Evolutionary conservation across 2,113 vertebrate genomes (phyloP).

Genomic region (Rousettus leschenaultii): DNA sequence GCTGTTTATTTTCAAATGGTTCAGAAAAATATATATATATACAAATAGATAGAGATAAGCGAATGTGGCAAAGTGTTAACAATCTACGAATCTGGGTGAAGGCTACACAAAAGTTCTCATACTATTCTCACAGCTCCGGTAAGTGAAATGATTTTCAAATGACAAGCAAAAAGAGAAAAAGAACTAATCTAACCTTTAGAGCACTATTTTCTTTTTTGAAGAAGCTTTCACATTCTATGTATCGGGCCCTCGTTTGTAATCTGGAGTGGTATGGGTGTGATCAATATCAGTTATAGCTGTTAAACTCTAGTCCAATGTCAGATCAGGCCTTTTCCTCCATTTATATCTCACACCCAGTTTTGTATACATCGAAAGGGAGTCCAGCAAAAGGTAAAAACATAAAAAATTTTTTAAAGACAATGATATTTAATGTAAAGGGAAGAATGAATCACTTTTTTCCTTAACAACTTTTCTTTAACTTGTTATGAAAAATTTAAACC

Average conservation of each 20-base stretch:
- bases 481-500: background rate
- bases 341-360: background rate
- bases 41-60: background rate
- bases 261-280: background rate
- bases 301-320: background rate
- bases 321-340: background rate
- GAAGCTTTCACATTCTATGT: background rate
- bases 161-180: background rate
- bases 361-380: background rate
- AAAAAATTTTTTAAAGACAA: background rate
- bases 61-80: background rate
- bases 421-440: background rate
- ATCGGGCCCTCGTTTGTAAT: background rate
- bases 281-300: background rate
- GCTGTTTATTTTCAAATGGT: background rate
- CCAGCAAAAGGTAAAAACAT: background rate
- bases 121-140: background rate
- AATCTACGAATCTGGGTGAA: background rate
- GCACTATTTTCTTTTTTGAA: background rate
- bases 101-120: background rate
- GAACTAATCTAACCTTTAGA: background rate
- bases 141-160: background rate
- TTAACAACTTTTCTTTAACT: background rate
- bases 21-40: background rate
- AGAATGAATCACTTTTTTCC: background rate